Evolutionary conservation across 2,113 vertebrate genomes (phyloP).

Genomic region (Pogonocichla stellata): DNA sequence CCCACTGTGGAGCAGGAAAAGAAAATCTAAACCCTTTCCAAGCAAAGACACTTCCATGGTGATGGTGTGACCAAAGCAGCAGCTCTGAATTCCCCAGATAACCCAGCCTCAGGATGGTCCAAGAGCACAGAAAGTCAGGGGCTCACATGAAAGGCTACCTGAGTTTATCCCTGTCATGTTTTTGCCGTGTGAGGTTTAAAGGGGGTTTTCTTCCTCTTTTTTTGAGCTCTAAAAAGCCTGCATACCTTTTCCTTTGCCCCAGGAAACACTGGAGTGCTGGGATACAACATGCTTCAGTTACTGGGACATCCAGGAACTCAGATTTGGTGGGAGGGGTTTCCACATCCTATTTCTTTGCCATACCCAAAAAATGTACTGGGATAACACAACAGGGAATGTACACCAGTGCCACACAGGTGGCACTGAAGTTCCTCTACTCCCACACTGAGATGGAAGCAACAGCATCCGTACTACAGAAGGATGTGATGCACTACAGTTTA

Average conservation of each 20-base stretch:
- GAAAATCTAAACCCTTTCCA: neutral
- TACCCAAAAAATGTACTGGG: neutral
- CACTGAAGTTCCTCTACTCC: neutral
- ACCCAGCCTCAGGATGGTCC: neutral
- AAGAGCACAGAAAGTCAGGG: neutral
- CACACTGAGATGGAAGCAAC: neutral
- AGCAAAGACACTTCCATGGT: neutral
- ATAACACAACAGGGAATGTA: neutral
- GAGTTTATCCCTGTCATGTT: neutral
- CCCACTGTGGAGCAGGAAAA: neutral
- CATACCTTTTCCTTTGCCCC: neutral
- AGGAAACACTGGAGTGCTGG: neutral
- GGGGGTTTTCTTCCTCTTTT: neutral
- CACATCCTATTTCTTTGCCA: neutral
- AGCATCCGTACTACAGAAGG: neutral
- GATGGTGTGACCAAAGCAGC: neutral
- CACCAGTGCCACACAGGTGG: neutral
- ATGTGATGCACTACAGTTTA: neutral
- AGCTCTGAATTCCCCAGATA: neutral
- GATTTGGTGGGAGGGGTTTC: fast-evolving
- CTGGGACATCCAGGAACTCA: neutral
- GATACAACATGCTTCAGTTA: fast-evolving
- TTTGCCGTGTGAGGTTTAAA: neutral
- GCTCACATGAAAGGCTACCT: neutral
- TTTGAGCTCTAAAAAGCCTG: neutral